Evolutionary conservation across 2,888 invertebrate species (phyloP).

Genomic region (Amphiduros pacificus): DNA sequence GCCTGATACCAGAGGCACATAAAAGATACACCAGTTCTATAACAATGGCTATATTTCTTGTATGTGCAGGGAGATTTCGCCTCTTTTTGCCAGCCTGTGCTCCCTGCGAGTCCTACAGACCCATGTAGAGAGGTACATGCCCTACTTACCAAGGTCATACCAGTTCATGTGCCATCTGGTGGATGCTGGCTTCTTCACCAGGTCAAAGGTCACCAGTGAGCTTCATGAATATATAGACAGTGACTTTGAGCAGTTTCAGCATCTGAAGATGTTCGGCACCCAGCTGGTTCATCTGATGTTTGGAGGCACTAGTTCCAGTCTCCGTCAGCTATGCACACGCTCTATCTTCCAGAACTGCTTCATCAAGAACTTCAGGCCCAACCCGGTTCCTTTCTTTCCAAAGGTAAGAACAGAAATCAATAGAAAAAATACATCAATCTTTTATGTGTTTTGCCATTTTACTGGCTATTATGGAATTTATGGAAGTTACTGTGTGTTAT

Average conservation of each 20-base stretch:
- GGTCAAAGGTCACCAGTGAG: constrained; percentile 41
- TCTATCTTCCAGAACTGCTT: constrained; percentile 42
- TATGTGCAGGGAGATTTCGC: constrained; percentile 42
- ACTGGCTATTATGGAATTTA: too few species aligned
- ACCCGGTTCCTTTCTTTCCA: constrained; percentile 29
- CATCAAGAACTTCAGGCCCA: constrained; percentile 31
- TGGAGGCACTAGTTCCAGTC: constrained; percentile 39
- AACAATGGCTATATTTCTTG: background rate
- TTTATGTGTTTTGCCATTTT: too few species aligned
- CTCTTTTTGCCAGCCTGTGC: constrained; percentile 42
- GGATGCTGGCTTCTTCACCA: constrained; percentile 45
- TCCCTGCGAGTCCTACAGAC: constrained; percentile 39
- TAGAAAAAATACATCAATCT: too few species aligned
- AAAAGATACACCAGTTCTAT: background rate
- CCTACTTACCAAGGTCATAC: constrained; percentile 33
- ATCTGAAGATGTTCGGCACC: constrained; percentile 33
- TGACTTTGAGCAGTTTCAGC: constrained; percentile 40
- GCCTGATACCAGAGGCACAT: too few species aligned
- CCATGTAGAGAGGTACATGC: constrained; percentile 36
- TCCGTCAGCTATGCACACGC: constrained; percentile 42
- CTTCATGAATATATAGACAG: constrained; percentile 35
- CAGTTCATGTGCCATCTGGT: constrained; percentile 41
- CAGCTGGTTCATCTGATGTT: constrained; percentile 42
- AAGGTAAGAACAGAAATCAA: too few species aligned
- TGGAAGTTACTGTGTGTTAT: too few species aligned